phyloP scores from a whole-genome alignment of 2,113 vertebrate genomes.

The Tetrax tetrax region DNA sequence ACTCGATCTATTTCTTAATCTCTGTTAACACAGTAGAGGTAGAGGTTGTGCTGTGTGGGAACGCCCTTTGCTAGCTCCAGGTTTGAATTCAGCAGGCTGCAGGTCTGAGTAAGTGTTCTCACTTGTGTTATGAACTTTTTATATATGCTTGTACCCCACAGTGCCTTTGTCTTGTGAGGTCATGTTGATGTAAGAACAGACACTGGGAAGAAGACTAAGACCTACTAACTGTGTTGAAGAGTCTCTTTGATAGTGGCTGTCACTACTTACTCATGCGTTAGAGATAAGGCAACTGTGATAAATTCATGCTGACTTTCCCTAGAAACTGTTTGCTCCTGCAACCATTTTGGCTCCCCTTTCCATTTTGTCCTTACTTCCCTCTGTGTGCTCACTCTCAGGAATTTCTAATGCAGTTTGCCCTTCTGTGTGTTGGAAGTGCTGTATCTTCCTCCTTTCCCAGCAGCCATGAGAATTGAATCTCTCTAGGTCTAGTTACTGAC shows the following conservation, averaged over 20 bases:
- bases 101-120: background rate
- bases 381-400: background rate
- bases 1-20: background rate
- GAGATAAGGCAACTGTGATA: background rate
- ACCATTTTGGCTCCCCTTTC: background rate
- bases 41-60: background rate
- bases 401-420: background rate
- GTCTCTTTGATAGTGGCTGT: background rate
- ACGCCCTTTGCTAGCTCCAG: background rate
- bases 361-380: background rate
- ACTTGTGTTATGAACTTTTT: background rate
- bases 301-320: background rate
- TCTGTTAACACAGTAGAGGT: background rate
- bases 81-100: background rate
- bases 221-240: background rate
- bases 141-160: background rate
- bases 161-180: background rate
- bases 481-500: background rate
- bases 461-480: background rate
- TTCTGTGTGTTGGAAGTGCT: fast-evolving
- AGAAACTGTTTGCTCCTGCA: background rate
- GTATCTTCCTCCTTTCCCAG: background rate
- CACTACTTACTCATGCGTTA: background rate
- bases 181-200: background rate
- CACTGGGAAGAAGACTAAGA: background rate